Evolutionary conservation across 2,113 vertebrate species (phyloP).

Genomic region (Oophaga pumilio): DNA sequence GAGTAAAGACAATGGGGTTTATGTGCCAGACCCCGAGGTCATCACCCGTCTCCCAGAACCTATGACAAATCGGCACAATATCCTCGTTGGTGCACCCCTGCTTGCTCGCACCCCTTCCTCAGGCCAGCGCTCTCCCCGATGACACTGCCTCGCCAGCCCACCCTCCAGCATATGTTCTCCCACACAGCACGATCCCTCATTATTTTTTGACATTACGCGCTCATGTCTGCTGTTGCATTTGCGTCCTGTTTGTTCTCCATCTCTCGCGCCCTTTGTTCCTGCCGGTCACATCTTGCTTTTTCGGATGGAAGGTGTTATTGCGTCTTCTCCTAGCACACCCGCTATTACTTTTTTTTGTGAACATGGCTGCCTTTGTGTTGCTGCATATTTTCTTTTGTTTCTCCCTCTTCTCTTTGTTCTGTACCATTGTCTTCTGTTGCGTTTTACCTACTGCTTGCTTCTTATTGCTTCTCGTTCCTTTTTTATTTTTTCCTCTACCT

Average conservation of each 20-base stretch:
- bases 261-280: not conserved
- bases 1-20: slow-evolving; percentile 66
- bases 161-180: not conserved
- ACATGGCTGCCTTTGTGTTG: not conserved
- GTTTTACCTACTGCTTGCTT: not conserved
- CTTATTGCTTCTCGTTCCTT: not conserved
- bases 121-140: not conserved
- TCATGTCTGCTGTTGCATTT: not conserved
- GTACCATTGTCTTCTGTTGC: not conserved
- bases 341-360: not conserved
- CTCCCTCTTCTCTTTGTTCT: slow-evolving; percentile 47
- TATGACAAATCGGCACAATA: slow-evolving; percentile 35
- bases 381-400: slow-evolving; percentile 54
- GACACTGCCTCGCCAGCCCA: not conserved
- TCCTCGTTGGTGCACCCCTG: not conserved
- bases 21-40: slow-evolving; percentile 51
- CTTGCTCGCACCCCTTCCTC: slow-evolving; percentile 3
- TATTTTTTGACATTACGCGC: not conserved
- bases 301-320: not conserved
- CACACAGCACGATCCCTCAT: slow-evolving; percentile 2
- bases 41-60: slow-evolving; percentile 37
- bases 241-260: slow-evolving; percentile 4
- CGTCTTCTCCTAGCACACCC: not conserved
- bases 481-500: not conserved
- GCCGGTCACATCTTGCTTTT: not conserved